Percentiles rank a stretch among this genome's conserved stretches.
Evolutionary conservation across 1,140 invertebrate genomes (phyloP).

Genomic region (Zophobas atratus): DNA sequence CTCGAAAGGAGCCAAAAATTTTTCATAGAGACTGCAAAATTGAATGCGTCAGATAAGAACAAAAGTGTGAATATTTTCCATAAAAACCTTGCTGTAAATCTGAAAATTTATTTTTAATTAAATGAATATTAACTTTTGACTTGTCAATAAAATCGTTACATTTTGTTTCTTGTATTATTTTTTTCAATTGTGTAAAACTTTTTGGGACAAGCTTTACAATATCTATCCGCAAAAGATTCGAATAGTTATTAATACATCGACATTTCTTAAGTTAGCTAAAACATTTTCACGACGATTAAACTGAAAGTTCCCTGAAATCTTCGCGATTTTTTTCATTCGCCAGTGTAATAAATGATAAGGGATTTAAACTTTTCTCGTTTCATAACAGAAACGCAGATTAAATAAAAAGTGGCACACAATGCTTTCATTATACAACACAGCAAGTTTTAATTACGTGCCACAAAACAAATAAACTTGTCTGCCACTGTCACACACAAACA

Average conservation of each 20-base stretch:
- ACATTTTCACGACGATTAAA: constrained; percentile 14
- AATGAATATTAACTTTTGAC: too few relatives aligned
- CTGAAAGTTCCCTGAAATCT: constrained; percentile 4
- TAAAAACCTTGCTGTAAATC: too few relatives aligned
- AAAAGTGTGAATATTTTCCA: too few relatives aligned
- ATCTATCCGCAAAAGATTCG: neutral
- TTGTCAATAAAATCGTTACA: too few relatives aligned
- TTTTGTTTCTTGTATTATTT: too few relatives aligned
- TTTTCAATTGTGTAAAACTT: too few relatives aligned
- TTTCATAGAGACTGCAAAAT: too few relatives aligned
- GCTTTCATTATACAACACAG: constrained; percentile 52
- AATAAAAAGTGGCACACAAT: constrained; percentile 52
- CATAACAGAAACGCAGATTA: constrained; percentile 52
- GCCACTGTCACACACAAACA: constrained; percentile 40
- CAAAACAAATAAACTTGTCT: constrained; percentile 49
- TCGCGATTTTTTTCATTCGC: constrained; percentile 16
- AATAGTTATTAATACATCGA: constrained; percentile 7
- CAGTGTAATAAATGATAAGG: constrained; percentile 50
- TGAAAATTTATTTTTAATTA: too few relatives aligned
- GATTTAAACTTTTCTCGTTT: constrained; percentile 54
- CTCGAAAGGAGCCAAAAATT: too few relatives aligned
- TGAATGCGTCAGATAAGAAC: too few relatives aligned
- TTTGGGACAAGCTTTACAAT: too few relatives aligned
- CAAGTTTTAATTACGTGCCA: constrained; percentile 54
- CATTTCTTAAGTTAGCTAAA: neutral